Evolutionary conservation across 53 echinoderm and acorn worm species (phyloP).

Genomic region (Astropecten irregularis): DNA sequence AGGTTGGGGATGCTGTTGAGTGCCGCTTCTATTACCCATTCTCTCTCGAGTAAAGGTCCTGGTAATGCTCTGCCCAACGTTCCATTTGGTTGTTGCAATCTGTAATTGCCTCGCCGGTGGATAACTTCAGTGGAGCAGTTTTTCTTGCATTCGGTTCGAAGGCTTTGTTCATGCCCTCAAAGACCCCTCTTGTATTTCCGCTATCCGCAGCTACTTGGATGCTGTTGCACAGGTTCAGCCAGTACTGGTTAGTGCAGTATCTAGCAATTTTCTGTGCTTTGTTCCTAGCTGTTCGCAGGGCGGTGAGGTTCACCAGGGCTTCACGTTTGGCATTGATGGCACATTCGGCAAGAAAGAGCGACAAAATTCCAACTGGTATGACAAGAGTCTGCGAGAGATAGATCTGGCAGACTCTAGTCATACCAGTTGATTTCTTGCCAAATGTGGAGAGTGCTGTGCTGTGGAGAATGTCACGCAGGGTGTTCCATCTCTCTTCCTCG

Average conservation of each 20-base stretch:
- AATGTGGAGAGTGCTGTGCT: constrained; percentile 20
- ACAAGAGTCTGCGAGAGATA: too few species aligned
- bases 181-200: constrained; percentile 31
- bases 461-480: constrained; percentile 15
- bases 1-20: too few species aligned
- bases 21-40: too few species aligned
- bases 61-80: constrained; percentile 44
- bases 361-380: too few species aligned
- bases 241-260: constrained; percentile 43
- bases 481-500: constrained; percentile 17
- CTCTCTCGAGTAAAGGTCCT: too few species aligned
- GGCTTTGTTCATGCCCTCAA: constrained; percentile 45
- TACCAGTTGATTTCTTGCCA: constrained; percentile 29
- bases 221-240: not conserved
- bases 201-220: not conserved
- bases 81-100: constrained; percentile 29
- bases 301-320: too few species aligned
- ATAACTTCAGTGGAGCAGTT: constrained; percentile 19
- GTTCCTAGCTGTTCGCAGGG: constrained; percentile 10
- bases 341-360: too few species aligned
- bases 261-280: constrained; percentile 7
- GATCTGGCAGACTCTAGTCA: not conserved
- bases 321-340: too few species aligned
- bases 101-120: constrained; percentile 3
- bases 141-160: constrained; percentile 1